Evolutionary conservation across 2,888 invertebrate genomes (phyloP), one percentile per base, ranked within the genome.

Genomic region (Xanthia icteritia): DNA sequence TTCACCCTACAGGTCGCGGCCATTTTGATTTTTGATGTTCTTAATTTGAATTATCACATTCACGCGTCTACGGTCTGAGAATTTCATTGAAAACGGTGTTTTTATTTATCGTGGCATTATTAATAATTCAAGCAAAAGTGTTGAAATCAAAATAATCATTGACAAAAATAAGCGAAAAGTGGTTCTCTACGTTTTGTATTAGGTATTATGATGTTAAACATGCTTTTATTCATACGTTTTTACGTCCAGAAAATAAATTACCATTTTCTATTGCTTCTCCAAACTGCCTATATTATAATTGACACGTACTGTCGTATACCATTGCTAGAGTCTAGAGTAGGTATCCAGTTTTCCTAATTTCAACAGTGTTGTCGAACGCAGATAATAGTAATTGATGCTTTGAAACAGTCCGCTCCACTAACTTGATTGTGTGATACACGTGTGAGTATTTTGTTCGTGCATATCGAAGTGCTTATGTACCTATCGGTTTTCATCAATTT

Each of bases 371-470:
- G 48, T 58, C 58, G 64, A 65, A 58, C 42, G n/a, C 23, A 27
- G 31, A 65, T 78, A 76, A 51, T 82, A 82, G 17, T 81, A 58
- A 65, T 65, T 51, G 76, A 36, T 82, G 51, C 42, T 78, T 58
- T 63, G 76, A 51, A 75, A 36, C 39, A 75, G 48, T 74, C 5
- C 3, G 63, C 48, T 39, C 15, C 20, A 74, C 17, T 56, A 56
- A 45, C 42, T 71, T 23, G n/a, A n/a, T 73, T 63, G 45, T 80
- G 45, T 11, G 31, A 60, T 77, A 20, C 54, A 48, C 54, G 81
- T 80, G 56, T 15, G 61, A 36, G 63, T 81, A 42, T 42, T 75
- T 64, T 63, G 76, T 64, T n/a, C 20, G 20, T 63, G n/a, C 0
- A 27, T 61, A 17, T 27, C 15, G n/a, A 17, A 73, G 17, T 56